Conservation (phyloP, 2,888 invertebrate species). For the Chloroclysta siterata region DNA sequence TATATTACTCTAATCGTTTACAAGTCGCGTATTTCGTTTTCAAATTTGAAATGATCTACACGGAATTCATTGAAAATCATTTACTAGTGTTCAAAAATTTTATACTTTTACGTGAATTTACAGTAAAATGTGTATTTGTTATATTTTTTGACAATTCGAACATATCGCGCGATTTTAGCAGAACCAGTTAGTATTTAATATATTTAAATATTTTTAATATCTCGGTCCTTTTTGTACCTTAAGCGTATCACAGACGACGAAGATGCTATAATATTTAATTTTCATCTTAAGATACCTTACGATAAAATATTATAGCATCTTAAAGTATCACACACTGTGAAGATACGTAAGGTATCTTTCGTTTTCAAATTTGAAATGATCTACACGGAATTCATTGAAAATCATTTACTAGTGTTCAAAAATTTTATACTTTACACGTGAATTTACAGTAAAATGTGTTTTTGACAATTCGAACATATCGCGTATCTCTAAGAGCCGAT, state of each 20-base stretch:
- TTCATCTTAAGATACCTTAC: no score
- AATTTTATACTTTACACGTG: not conserved
- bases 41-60: not conserved
- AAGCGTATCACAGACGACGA: no score
- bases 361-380: constrained; percentile 3
- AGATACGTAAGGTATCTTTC: no score
- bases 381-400: not conserved
- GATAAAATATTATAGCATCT: no score
- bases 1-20: not conserved
- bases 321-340: no score
- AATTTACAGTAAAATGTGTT: not conserved
- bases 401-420: not conserved
- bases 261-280: no score
- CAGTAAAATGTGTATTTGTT: not conserved
- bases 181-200: no score
- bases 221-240: no score
- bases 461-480: not conserved
- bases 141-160: not conserved
- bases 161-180: no score
- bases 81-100: not conserved
- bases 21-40: constrained; percentile 6
- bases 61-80: not conserved
- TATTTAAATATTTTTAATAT: no score
- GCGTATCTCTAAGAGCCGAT: no score
- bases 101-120: not conserved